Base-by-base conservation (phyloP, 1,140 invertebrate genomes). In the Halesus radiatus region DNA sequence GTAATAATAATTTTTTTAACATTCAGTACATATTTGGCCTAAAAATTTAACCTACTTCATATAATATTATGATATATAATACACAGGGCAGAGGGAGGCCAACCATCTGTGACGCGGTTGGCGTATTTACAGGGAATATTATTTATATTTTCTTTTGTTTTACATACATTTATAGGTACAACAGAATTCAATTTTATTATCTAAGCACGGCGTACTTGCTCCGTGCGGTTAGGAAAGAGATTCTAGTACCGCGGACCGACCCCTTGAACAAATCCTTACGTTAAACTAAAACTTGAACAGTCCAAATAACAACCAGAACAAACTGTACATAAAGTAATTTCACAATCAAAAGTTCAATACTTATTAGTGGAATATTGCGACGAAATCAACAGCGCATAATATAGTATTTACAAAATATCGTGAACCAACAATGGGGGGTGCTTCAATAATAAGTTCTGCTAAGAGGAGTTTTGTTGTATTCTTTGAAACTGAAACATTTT, bases 21-120 rank as follows among this genome's bases (percentile, higher is more conserved):
- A 82, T 82, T 79, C 81, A 82, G 81, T 82, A 82, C 81, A 82
- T 78, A 82, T 82, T 82, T 82, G 78, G 81, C 78, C 81, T 82
- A 82, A 82, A 82, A 76, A 80, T 77, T 82, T 82, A 82, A 68
- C 81, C 81, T 82, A 80, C 22, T 72, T 82, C 77, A 70, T 72
- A 58, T 78, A 81, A 64, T 68, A 76, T 60, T 79, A 82, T 82
- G 77, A 82, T 82, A 80, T 80, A 82, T 82, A 66, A 73, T 82
- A 82, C 81, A 82, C 73, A 75, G 68, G 75, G 78, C 77, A 45
- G 22, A 2, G 37, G 37, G 7, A 8, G 7, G 13, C 20, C 58
- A 52, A 64, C 50, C 60, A 32, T 37, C 26, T 18, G 60, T 68
- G 60, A 78, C 62, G 54, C 62, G 37, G 50, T 53, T 60, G 37